Base-by-base conservation (phyloP, 2,797 vertebrate genomes). In the Schizothorax lantsangensis region DNA sequence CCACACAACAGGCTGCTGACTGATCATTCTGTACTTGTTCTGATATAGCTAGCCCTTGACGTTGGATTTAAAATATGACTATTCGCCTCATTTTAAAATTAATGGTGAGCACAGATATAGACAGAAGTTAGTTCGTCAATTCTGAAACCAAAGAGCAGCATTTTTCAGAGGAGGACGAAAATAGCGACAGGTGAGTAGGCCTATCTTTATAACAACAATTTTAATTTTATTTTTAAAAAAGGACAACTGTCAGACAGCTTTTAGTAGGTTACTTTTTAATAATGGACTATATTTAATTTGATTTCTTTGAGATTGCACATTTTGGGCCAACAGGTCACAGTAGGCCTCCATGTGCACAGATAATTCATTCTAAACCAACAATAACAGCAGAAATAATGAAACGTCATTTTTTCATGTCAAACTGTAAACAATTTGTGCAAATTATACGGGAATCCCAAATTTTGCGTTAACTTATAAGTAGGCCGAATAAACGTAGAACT, bases 1-100 rank as follows among this genome's bases (percentile, higher is more conserved):
- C 49, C 52, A 17, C 71, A 81, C 72, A 86, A 86, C 57, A 66
- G 69, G 43, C 78, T 83, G 66, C 79, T 78, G 83, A 78, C 79
- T 84, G 84, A 85, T 82, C 87, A 69, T 81, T 86, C 69, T 85
- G 66, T 80, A 80, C 77, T 72, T 85, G n/a, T 73, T 72, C 49
- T 68, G 69, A 86, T 57, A 66, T n/a, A 52, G 38, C 11, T 8
- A 21, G 43, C 26, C 36, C 21, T 62, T 62, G 38, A 73, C 26
- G 30, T 21, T 43, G 40, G 5, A 23, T 45, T 59, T 62, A 19
- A 79, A 26, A 69, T 33, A 49, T 69, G 36, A 80, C 19, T 5
- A 15, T 62, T n/a, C n/a, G 21, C 15, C 83, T 68, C 23, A 12
- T 69, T 75, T 68, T 17, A 71, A 52, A 68, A 40, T 43, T 23